Evolutionary conservation across 2,888 invertebrate genomes (phyloP).

Genomic region (Pollenia griseotomentosa): DNA sequence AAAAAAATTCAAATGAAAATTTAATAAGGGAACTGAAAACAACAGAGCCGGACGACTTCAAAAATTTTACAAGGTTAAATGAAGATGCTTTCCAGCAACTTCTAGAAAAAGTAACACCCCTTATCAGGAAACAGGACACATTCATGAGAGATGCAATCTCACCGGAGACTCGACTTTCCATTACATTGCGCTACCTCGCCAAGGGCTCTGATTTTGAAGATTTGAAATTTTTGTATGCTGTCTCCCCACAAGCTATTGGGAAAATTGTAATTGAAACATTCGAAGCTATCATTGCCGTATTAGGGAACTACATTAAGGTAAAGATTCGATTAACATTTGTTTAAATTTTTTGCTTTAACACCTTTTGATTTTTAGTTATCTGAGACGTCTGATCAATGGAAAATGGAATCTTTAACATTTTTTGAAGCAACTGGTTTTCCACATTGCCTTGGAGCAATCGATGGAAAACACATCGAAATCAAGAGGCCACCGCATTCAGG

Average conservation of each 20-base stretch:
- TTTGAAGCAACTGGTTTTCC: too few relatives aligned
- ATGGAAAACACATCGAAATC: slow-evolving; percentile 18
- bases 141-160: background rate
- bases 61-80: background rate
- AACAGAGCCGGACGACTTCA: slow-evolving; percentile 1
- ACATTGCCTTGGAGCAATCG: background rate
- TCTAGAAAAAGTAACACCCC: background rate
- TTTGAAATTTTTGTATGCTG: slow-evolving; percentile 6
- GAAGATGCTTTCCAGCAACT: too few relatives aligned
- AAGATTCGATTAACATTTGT: too few relatives aligned
- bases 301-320: too few relatives aligned
- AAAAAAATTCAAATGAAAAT: slow-evolving; percentile 3
- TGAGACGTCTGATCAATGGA: too few relatives aligned
- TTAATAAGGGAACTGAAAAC: slow-evolving; percentile 2
- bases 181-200: too few relatives aligned
- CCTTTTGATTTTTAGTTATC: too few relatives aligned
- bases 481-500: slow-evolving; percentile 19
- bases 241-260: background rate
- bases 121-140: slow-evolving; percentile 13
- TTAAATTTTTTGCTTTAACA: too few relatives aligned
- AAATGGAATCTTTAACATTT: too few relatives aligned
- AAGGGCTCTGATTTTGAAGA: too few relatives aligned
- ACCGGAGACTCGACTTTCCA: slow-evolving; percentile 17
- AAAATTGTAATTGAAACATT: too few relatives aligned
- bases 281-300: too few relatives aligned